Percentiles rank a stretch among this genome's conserved stretches.
These are phyloP conservation scores for Serripes groenlandicus DNA, from an alignment of 2,888 invertebrate genomes.

Conservation along the genomic window DNA sequence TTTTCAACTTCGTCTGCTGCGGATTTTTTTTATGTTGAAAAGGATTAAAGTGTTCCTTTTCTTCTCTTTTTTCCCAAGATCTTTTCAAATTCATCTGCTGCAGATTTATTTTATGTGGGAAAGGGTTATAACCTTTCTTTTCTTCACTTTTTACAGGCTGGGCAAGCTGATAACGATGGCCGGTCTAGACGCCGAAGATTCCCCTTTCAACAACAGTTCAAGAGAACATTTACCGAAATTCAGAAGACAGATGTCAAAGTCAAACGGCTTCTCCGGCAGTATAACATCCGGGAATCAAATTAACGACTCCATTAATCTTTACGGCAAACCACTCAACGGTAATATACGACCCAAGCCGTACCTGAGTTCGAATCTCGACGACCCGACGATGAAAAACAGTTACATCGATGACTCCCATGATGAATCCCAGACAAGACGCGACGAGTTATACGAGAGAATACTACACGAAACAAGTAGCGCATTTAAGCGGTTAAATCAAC, in stretches of 20 bases:
- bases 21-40: too few species aligned
- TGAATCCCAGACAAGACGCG: conserved; percentile 64
- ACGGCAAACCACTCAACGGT: conserved; percentile 40
- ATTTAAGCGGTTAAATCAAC: conserved; percentile 66
- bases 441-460: conserved; percentile 77
- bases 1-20: too few species aligned
- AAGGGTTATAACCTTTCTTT: too few species aligned
- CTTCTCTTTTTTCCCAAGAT: too few species aligned
- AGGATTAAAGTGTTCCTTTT: too few species aligned
- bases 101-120: too few species aligned
- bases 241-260: conserved; percentile 59
- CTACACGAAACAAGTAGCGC: conserved; percentile 75
- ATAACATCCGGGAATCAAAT: conserved; percentile 63
- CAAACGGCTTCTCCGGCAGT: conserved; percentile 64
- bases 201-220: conserved; percentile 68
- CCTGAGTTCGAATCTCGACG: conserved; percentile 50
- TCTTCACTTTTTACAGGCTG: conserved; percentile 79
- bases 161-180: conserved; percentile 84
- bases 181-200: conserved; percentile 79
- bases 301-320: conserved; percentile 26
- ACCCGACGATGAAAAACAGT: conserved; percentile 69
- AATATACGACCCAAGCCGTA: conserved; percentile 63
- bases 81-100: too few species aligned
- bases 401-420: conserved; percentile 64
- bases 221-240: conserved; percentile 55